Percentiles rank a stretch among this genome's conserved stretches.
phyloP scores from a whole-genome alignment of 2,113 vertebrate genomes.

The Oostethus manadensis region DNA sequence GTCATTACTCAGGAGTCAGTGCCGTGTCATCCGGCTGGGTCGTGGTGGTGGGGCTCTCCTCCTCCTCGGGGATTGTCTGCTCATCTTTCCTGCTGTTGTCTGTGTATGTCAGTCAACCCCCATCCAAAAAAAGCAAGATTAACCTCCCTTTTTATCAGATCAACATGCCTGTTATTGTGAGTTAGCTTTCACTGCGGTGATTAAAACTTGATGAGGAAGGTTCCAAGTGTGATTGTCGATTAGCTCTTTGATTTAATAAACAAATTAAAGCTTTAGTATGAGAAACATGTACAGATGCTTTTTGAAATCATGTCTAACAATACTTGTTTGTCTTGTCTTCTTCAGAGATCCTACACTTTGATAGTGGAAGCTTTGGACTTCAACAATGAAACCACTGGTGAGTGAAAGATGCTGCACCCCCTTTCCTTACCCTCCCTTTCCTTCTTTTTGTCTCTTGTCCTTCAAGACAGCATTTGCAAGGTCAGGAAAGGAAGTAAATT shows the following conservation, averaged over 20 bases:
- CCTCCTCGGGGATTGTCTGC: slow-evolving; percentile 26
- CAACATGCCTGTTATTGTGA: slow-evolving; percentile 25
- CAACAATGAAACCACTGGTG: slow-evolving; percentile 82
- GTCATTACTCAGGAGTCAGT: slow-evolving; percentile 1
- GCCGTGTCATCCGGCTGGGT: slow-evolving; percentile 5
- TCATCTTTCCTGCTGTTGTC: slow-evolving; percentile 25
- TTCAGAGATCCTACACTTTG: slow-evolving; percentile 94
- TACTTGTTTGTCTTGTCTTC: slow-evolving; percentile 56
- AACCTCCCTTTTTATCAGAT: slow-evolving; percentile 40
- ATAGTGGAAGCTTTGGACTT: slow-evolving; percentile 95
- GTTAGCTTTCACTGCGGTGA: neutral
- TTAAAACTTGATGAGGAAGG: neutral
- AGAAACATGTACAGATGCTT: neutral
- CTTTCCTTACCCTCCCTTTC: slow-evolving; percentile 1
- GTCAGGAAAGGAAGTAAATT: slow-evolving; percentile 58
- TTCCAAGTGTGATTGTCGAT: neutral
- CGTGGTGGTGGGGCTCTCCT: neutral
- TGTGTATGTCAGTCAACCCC: slow-evolving; percentile 19
- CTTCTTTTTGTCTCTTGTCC: neutral
- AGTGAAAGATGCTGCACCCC: slow-evolving; percentile 59
- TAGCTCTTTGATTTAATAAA: neutral
- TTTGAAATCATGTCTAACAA: slow-evolving; percentile 35
- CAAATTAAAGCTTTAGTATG: too few species aligned
- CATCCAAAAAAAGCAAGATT: slow-evolving; percentile 19
- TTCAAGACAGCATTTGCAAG: slow-evolving; percentile 28